These are phyloP conservation scores for Wiebesia pumilae DNA, from an alignment of 1,140 invertebrate genomes.

Conservation along the genomic window DNA sequence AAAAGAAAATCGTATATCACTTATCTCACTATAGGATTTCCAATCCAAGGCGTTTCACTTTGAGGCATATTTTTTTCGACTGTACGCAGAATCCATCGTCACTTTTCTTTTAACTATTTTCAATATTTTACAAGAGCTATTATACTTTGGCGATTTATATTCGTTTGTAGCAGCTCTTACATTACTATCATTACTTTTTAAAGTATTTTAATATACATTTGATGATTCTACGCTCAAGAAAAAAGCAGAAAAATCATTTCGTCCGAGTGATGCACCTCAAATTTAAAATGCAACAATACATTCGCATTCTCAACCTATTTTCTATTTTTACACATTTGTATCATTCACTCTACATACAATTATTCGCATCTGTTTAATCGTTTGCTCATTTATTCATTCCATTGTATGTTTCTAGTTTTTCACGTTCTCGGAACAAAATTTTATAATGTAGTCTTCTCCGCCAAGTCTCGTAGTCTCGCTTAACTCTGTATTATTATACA, in stretches of 20 bases:
- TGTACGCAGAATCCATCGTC: conserved; percentile 17
- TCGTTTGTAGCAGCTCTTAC: neutral
- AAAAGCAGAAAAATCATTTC: conserved; percentile 45
- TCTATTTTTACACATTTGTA: neutral
- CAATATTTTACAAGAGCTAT: conserved; percentile 10
- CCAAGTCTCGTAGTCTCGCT: conserved; percentile 61
- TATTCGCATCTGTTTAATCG: conserved; percentile 43
- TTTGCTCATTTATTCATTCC: conserved; percentile 9
- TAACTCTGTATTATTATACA: conserved; percentile 55
- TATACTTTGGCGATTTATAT: conserved; percentile 17
- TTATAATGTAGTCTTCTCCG: conserved; percentile 58
- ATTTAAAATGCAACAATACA: conserved; percentile 41
- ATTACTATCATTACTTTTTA: neutral
- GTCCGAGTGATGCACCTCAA: conserved; percentile 42
- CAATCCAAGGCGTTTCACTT: conserved; percentile 38
- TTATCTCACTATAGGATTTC: conserved; percentile 52
- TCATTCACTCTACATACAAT: conserved; percentile 16
- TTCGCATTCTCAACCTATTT: conserved; percentile 1
- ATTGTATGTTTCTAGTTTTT: conserved; percentile 45
- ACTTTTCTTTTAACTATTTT: neutral
- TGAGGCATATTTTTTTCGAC: conserved; percentile 8
- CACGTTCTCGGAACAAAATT: conserved; percentile 56
- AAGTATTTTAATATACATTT: conserved; percentile 12
- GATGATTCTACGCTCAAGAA: conserved; percentile 36
- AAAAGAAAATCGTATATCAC: conserved; percentile 51